Conservation (phyloP, 2,113 vertebrate genomes). For the Perca schrenkii region DNA sequence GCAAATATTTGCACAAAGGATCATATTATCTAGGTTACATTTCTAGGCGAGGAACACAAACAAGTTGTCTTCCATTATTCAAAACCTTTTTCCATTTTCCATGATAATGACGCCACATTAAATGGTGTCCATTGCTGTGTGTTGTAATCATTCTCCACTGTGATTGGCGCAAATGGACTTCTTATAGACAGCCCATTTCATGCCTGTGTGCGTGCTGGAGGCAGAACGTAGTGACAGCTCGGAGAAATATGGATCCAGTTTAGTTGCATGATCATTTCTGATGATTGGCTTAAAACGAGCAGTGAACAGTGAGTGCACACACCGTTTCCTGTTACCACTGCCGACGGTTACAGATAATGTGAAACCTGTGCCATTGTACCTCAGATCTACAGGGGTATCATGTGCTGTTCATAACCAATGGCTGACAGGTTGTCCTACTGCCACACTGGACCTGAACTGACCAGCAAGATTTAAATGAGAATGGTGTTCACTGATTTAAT, state of each 20-base stretch:
- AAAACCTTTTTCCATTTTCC: conserved; percentile 6
- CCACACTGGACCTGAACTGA: background rate
- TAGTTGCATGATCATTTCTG: conserved; percentile 35
- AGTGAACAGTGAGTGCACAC: conserved; percentile 4
- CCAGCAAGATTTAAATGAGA: background rate
- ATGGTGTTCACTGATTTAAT: conserved; percentile 3
- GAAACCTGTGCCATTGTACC: background rate
- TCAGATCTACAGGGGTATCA: background rate
- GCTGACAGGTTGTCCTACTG: background rate
- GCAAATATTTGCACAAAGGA: background rate
- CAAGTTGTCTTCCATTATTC: background rate
- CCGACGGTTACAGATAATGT: conserved; percentile 2
- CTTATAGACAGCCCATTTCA: conserved; percentile 40
- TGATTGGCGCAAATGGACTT: conserved; percentile 28
- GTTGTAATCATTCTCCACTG: conserved; percentile 20
- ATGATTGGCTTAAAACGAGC: conserved; percentile 29
- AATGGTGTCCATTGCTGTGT: conserved; percentile 7
- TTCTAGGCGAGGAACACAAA: background rate
- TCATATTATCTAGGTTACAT: background rate
- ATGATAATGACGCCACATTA: conserved; percentile 15
- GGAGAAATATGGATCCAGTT: conserved; percentile 32
- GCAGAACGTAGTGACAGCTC: background rate
- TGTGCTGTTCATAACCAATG: background rate
- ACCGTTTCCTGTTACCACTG: background rate
- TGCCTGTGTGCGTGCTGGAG: conserved; percentile 15